Base-by-base conservation (phyloP, 2,888 invertebrate genomes). In the Apotomis betuletana region DNA sequence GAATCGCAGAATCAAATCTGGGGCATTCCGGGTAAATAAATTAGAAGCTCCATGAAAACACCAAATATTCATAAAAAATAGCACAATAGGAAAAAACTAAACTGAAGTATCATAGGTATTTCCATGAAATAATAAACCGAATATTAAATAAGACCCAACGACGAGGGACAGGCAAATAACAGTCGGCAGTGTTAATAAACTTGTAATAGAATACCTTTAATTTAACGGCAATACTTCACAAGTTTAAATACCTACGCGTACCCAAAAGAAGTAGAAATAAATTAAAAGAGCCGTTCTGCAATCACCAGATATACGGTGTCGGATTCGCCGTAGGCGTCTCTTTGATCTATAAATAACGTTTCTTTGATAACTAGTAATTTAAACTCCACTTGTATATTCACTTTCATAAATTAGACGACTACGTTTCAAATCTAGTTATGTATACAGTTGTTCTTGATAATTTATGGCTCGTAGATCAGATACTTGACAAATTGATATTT, bases 261-360 rank as follows among this genome's bases (percentile, higher is more conserved):
- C 0, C n/a, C 49, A 49, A 49, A 13, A 6, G 38, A 36, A 12
- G 3, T 0, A 8, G 36, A 51, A 62, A 36, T 13, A 5, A 36
- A 51, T 13, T 62, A 36, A 38, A 62, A 38, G n/a, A 52, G 9
- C 0, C 10, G 8, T 51, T 51, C 38, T n/a, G 38, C n/a, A 54
- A 41, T 63, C 38, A 54, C 13, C 36, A 38, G n/a, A 38, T 54
- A 12, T 8, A n/a, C 13, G 15, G 52, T 52, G 10, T 63, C 10
- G 5, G 5, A 52, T 15, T 12, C 15, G 38, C 64, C 27, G 44
- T 15, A 6, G 64, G 55, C 55, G 46, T 46, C 41, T 9, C 64
- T 64, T 65, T 57, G 55, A 55, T 52, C 41, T 63, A 13, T 65
- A 57, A 54, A 64, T 36, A 63, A 52, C 38, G 49, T 41, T 54